Evolutionary conservation across 2,888 invertebrate species (phyloP), one percentile per base, ranked within the genome.

Genomic region (Phrixothrix hirtus): DNA sequence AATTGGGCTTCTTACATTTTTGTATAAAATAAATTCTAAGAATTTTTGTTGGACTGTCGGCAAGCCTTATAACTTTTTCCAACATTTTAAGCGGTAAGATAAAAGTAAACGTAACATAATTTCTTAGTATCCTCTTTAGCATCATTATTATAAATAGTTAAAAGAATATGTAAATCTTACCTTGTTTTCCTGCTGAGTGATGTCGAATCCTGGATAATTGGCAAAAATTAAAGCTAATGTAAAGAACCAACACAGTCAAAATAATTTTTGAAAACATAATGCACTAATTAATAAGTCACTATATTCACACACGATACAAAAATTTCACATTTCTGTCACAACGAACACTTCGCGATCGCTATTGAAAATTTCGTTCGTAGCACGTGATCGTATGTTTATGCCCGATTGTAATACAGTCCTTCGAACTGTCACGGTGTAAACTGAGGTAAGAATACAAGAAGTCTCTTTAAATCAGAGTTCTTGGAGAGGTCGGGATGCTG

Each of bases 361-460:
- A 21, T 38, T 16, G 17, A 25, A 46, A 47, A 54, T 51, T 47
- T 44, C 13, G 21, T 3, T 21, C 46, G 36, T 47, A 57, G 59
- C 68, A 68, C 69, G 70, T 69, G 68, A 53, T 62, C 55, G 62
- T 44, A 55, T 50, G 59, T 32, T 59, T 54, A 35, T 53, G 46
- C 36, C 47, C 49, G 48, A 39, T 35, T 37, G 54, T 56, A 62
- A 57, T 62, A 68, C 66, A 62, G 65, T 62, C 68, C 59, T 65
- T 56, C 55, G 66, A 64, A 63, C 46, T 60, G 67, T 61, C 61
- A 61, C 59, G 60, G 59, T 65, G 56, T 58, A 60, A 65, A 72
- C 72, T 72, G 68, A 70, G 61, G 55, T 59, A 55, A 54, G 37
- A 49, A 57, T 44, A 54, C 43, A 52, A 58, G 54, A 58, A 59